Evolutionary conservation across 2,888 invertebrate species (phyloP).

Genomic region (Heliconius ismenius): DNA sequence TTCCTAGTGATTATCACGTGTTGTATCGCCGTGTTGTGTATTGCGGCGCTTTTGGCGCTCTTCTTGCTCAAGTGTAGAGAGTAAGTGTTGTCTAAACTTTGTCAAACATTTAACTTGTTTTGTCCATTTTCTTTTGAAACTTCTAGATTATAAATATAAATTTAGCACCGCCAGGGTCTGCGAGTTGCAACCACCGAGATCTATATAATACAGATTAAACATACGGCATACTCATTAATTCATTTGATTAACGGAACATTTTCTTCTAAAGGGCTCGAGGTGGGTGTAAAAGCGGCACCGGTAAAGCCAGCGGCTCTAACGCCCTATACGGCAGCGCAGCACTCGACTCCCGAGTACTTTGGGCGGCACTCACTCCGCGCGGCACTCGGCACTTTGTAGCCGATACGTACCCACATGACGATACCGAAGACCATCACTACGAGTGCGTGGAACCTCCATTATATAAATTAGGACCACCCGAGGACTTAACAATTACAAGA

Average conservation of each 20-base stretch:
- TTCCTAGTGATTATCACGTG: constrained; percentile 89
- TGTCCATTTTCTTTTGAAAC: too few relatives aligned
- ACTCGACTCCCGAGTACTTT: constrained; percentile 86
- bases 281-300: constrained; percentile 80
- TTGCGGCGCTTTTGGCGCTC: constrained; percentile 89
- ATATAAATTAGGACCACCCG: constrained; percentile 76
- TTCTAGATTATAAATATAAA: too few relatives aligned
- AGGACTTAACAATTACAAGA: constrained; percentile 84
- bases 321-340: constrained; percentile 77
- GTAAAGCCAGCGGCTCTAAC: constrained; percentile 77
- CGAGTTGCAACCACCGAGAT: too few relatives aligned
- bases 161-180: too few relatives aligned
- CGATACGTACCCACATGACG: constrained; percentile 84
- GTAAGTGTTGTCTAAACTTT: constrained; percentile 78
- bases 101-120: too few relatives aligned
- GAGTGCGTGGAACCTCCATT: constrained; percentile 85
- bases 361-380: constrained; percentile 92
- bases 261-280: constrained; percentile 65
- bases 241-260: background rate
- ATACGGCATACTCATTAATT: too few relatives aligned
- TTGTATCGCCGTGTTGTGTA: constrained; percentile 89
- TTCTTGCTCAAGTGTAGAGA: constrained; percentile 91
- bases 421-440: constrained; percentile 85
- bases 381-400: constrained; percentile 90
- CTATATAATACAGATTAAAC: too few relatives aligned